phyloP scores from a whole-genome alignment of 1,140 invertebrate species.

The Venturia canescens region DNA sequence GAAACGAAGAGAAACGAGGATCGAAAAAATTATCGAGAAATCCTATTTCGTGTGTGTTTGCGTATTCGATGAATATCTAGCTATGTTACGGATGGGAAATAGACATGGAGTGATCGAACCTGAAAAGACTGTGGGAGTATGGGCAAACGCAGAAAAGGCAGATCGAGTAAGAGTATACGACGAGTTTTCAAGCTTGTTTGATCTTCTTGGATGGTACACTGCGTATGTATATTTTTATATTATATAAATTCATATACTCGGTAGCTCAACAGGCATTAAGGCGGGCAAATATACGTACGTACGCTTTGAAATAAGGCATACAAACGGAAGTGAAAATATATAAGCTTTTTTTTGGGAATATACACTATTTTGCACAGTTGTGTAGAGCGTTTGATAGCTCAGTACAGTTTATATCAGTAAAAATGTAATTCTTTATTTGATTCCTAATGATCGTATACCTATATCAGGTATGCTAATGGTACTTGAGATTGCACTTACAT shows the following conservation, averaged over 20 bases:
- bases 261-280: constrained; percentile 29
- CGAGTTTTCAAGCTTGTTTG: constrained; percentile 40
- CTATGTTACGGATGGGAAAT: background rate
- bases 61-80: background rate
- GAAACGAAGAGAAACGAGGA: background rate
- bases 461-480: too few relatives aligned
- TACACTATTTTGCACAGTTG: background rate
- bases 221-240: background rate
- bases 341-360: background rate
- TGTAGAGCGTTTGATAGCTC: background rate
- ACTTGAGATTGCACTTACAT: too few relatives aligned
- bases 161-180: constrained; percentile 30
- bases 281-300: constrained; percentile 12
- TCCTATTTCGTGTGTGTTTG: too few relatives aligned
- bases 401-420: background rate
- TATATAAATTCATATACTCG: constrained; percentile 15
- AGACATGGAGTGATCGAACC: constrained; percentile 3
- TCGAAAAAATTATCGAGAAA: background rate
- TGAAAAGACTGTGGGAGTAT: constrained; percentile 11
- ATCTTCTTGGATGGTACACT: constrained; percentile 4
- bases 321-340: constrained; percentile 23
- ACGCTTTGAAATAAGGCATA: background rate
- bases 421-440: too few relatives aligned
- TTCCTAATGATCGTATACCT: too few relatives aligned
- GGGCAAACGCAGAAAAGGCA: constrained; percentile 39